These are phyloP conservation scores for Eptesicus fuscus DNA, from an alignment of 2,113 vertebrate species.

Conservation along the genomic window DNA sequence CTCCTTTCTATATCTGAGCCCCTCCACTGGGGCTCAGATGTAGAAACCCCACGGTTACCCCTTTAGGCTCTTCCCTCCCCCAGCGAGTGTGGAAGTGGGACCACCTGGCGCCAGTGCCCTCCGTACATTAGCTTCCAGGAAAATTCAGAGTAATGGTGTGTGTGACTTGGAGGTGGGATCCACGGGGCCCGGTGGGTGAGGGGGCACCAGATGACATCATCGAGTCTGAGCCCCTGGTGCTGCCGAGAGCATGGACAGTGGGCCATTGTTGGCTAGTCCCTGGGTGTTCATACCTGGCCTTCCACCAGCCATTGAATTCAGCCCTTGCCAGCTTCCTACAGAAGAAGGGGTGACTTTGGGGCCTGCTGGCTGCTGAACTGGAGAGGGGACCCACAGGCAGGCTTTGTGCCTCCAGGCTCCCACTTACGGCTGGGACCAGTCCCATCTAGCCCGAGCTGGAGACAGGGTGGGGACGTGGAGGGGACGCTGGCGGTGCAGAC, in stretches of 20 bases:
- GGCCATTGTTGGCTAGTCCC: not conserved
- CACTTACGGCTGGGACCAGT: not conserved
- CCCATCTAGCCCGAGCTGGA: not conserved
- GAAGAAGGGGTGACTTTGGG: not conserved
- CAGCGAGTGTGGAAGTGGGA: not conserved
- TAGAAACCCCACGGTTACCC: not conserved
- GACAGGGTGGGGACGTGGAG: rapidly evolving
- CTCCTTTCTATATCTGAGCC: too few species aligned
- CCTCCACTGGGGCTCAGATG: not conserved
- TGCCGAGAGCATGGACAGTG: not conserved
- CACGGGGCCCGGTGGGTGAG: not conserved
- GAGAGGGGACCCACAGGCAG: not conserved
- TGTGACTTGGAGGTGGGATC: not conserved
- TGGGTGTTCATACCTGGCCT: not conserved
- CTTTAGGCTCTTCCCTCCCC: not conserved
- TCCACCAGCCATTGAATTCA: not conserved
- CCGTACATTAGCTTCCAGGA: not conserved
- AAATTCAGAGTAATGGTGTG: not conserved
- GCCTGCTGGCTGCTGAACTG: not conserved
- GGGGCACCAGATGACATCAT: not conserved
- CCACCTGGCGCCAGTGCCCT: not conserved
- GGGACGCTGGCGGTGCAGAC: not conserved
- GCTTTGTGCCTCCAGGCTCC: not conserved
- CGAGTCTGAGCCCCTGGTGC: not conserved
- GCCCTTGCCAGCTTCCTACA: slow-evolving; percentile 1